phyloP scores from a whole-genome alignment of 2,113 vertebrate species.

The Corydoras maculifer region DNA sequence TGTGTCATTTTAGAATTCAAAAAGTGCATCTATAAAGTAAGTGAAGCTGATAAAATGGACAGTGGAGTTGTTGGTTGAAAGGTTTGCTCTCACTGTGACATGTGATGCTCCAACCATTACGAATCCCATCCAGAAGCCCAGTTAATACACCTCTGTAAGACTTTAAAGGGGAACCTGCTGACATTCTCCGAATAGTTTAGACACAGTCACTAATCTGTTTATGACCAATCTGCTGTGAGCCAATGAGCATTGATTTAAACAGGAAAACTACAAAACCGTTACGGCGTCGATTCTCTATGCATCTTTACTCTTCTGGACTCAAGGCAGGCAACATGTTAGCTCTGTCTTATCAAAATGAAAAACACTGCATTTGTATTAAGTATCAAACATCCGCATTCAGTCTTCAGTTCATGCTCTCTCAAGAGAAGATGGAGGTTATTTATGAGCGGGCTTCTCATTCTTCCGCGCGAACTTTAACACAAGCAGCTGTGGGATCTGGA shows the following conservation, averaged over 20 bases:
- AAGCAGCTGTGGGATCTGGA: conserved; percentile 49
- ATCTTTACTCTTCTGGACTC: conserved; percentile 7
- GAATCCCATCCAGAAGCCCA: conserved; percentile 37
- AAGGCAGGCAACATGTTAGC: conserved; percentile 14
- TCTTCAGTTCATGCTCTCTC: conserved; percentile 46
- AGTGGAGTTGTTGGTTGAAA: neutral
- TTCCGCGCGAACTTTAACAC: conserved; percentile 45
- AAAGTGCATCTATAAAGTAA: neutral
- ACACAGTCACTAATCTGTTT: neutral
- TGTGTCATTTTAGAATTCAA: no score
- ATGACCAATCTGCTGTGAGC: neutral
- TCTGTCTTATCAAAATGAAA: conserved; percentile 37
- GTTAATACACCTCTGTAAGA: conserved; percentile 15
- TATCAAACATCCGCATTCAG: conserved; percentile 32
- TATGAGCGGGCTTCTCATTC: conserved; percentile 44
- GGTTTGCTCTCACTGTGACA: conserved; percentile 5
- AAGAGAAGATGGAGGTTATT: conserved; percentile 42
- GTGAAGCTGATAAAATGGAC: conserved; percentile 2
- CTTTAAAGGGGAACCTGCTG: conserved; percentile 15
- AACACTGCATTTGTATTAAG: conserved; percentile 41
- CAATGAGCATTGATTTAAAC: conserved; percentile 11
- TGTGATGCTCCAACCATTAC: conserved; percentile 16
- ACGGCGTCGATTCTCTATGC: neutral
- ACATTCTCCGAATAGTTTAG: conserved; percentile 17
- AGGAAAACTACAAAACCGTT: neutral